Evolutionary conservation across 2,113 vertebrate species (phyloP).

Genomic region (Colossoma macropomum): DNA sequence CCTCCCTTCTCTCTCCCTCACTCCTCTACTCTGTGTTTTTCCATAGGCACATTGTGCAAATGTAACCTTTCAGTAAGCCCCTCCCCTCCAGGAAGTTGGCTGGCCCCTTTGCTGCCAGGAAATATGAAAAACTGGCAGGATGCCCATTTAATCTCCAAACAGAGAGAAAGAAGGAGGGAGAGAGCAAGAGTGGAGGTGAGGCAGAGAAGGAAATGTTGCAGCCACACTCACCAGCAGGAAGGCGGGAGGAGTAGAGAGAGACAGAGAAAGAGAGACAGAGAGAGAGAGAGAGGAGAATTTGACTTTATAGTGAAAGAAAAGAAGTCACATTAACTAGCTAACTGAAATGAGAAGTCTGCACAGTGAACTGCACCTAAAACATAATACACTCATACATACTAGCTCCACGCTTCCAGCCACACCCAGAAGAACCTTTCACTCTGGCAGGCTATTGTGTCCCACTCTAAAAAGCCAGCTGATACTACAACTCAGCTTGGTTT

Average conservation of each 20-base stretch:
- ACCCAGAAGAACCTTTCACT: slow-evolving; percentile 43
- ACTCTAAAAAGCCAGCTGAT: slow-evolving; percentile 25
- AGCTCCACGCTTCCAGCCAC: slow-evolving; percentile 22
- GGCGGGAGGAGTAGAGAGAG: slow-evolving; percentile 27
- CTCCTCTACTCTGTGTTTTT: slow-evolving; percentile 76
- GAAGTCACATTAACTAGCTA: slow-evolving; percentile 64
- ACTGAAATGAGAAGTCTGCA: slow-evolving; percentile 58
- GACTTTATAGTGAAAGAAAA: slow-evolving; percentile 57
- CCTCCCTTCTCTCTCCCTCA: slow-evolving; percentile 52
- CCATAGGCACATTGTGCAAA: slow-evolving; percentile 90
- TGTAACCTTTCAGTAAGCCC: slow-evolving; percentile 88
- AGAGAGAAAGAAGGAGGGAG: slow-evolving; percentile 60
- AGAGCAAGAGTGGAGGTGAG: slow-evolving; percentile 48
- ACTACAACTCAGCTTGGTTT: not conserved
- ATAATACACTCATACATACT: not conserved
- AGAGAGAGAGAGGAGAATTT: slow-evolving; percentile 56
- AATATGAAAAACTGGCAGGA: slow-evolving; percentile 89
- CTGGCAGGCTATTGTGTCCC: slow-evolving; percentile 25
- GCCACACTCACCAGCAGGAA: slow-evolving; percentile 48
- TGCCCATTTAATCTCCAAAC: slow-evolving; percentile 90
- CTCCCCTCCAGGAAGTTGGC: slow-evolving; percentile 84
- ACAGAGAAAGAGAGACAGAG: too few relatives aligned
- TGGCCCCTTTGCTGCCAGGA: slow-evolving; percentile 86
- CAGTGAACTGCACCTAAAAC: not conserved
- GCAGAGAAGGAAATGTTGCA: slow-evolving; percentile 59